These are phyloP conservation scores for Drosophila rubida DNA, from an alignment of 2,888 invertebrate species.

Conservation along the genomic window DNA sequence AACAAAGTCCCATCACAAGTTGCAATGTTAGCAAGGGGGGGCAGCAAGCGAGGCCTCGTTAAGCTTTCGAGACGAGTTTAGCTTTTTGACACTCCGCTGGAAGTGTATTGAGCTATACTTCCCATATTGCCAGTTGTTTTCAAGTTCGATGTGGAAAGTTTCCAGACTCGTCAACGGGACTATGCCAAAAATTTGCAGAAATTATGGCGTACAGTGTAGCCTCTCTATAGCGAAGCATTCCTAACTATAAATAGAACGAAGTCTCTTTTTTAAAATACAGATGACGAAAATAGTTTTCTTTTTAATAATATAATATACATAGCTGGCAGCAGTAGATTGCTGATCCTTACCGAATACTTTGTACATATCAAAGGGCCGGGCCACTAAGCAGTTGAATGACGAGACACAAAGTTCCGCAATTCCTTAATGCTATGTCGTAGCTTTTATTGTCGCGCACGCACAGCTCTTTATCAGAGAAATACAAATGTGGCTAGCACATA, in stretches of 20 bases:
- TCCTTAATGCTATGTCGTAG: neutral
- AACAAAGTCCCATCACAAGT: neutral
- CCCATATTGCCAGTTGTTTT: neutral
- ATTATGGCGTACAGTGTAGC: neutral
- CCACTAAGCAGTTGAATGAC: neutral
- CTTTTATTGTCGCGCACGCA: neutral
- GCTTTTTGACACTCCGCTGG: neutral
- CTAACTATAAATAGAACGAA: neutral
- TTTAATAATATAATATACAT: no score
- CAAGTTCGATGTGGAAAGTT: neutral
- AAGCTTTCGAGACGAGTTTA: neutral
- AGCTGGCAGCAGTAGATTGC: no score
- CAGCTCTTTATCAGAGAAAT: conserved; percentile 13
- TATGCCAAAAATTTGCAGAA: neutral
- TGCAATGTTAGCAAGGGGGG: no score
- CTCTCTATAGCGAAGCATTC: neutral
- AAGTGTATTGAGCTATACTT: neutral
- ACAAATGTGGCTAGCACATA: conserved; percentile 11
- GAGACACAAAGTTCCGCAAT: neutral
- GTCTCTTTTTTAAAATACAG: no score
- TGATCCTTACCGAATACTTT: neutral
- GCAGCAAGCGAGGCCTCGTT: no score
- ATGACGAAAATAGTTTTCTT: no score
- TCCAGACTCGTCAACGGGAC: neutral
- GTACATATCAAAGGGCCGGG: neutral